Evolutionary conservation across 2,113 vertebrate species (phyloP), one percentile per base, ranked within the genome.

Genomic region (Casuarius casuarius): DNA sequence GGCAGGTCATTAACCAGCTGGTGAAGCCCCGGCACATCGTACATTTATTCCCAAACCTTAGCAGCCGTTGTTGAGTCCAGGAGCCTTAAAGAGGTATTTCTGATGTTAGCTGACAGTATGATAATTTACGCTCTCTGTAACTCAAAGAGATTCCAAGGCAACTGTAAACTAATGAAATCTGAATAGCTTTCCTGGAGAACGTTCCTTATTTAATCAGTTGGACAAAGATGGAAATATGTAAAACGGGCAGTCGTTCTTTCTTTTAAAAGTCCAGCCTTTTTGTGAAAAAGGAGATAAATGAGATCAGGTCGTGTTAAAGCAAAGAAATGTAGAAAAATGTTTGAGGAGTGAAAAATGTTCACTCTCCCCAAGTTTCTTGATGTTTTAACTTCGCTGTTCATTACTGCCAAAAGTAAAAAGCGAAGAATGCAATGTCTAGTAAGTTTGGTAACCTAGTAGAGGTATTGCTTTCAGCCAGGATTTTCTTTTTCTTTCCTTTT

Each of bases 151-250:
- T 98, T 98, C 95, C 95, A 92, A 85, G 87, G 94, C 92, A 97
- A 90, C 95, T 93, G 96, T 97, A 98, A 98, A 97, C 97, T 97
- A 97, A 98, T 97, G 93, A 98, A 98, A 97, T 91, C 89, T 48
- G 88, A 97, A 97, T 79, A 97, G 85, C 65, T 96, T 97, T 96
- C 59, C 84, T 15, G 71, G 70, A 89, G 87, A 89, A 88, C 35
- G 72, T 68, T 92, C 92, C 84, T 97, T 92, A 95, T 97, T 96
- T 87, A 97, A 97, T 96, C 95, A 79, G 86, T 92, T 93, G 80
- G 97, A 86, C 78, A 67, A 96, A 96, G 97, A 93, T 94, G 72
- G 81, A 90, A 97, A 97, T 97, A 93, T 72, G 72, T 89, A 94
- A 94, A 89, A 76, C 35, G 83, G 62, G 83, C 90, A 79, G 73